Evolutionary conservation across 2,113 vertebrate species (phyloP).

Genomic region (Danionella cerebrum): DNA sequence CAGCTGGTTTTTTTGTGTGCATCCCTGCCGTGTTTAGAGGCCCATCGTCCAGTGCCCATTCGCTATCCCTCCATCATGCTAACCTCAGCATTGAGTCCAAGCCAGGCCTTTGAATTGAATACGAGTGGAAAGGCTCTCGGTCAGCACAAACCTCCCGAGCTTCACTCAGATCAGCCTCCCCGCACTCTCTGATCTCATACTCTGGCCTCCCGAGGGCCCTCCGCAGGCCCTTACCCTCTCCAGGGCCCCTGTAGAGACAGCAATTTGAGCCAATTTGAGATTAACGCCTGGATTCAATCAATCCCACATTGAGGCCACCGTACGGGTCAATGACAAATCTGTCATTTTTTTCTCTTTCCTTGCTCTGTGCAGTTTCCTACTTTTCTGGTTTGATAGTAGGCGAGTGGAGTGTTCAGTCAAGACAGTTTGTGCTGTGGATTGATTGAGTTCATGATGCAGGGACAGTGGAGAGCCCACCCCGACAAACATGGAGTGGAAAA

Average conservation of each 20-base stretch:
- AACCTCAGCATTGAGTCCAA: slow-evolving; percentile 59
- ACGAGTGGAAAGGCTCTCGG: slow-evolving; percentile 58
- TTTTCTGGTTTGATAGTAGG: slow-evolving; percentile 17
- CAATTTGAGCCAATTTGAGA: slow-evolving; percentile 65
- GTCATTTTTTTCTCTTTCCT: slow-evolving; percentile 26
- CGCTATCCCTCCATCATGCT: slow-evolving; percentile 50
- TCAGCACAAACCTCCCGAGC: slow-evolving; percentile 61
- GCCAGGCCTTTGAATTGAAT: slow-evolving; percentile 65
- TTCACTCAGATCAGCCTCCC: slow-evolving; percentile 29
- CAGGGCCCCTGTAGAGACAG: slow-evolving; percentile 41
- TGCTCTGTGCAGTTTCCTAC: slow-evolving; percentile 34
- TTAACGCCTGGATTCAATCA: slow-evolving; percentile 59
- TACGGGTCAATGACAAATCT: slow-evolving; percentile 46
- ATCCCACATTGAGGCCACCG: slow-evolving; percentile 42
- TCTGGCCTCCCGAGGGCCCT: slow-evolving; percentile 16
- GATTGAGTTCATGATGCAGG: slow-evolving; percentile 13
- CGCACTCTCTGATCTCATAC: not conserved
- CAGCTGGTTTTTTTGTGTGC: slow-evolving; percentile 1
- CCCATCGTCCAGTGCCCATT: slow-evolving; percentile 25
- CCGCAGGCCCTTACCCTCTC: slow-evolving; percentile 16
- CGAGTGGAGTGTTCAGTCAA: not conserved
- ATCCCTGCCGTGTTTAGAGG: slow-evolving; percentile 26
- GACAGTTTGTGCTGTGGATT: slow-evolving; percentile 13
- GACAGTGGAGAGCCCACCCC: slow-evolving; percentile 34
- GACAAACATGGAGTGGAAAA: slow-evolving; percentile 73